Base-by-base conservation (phyloP, 2,888 invertebrate species). In the Dexiosoma caninum region DNA sequence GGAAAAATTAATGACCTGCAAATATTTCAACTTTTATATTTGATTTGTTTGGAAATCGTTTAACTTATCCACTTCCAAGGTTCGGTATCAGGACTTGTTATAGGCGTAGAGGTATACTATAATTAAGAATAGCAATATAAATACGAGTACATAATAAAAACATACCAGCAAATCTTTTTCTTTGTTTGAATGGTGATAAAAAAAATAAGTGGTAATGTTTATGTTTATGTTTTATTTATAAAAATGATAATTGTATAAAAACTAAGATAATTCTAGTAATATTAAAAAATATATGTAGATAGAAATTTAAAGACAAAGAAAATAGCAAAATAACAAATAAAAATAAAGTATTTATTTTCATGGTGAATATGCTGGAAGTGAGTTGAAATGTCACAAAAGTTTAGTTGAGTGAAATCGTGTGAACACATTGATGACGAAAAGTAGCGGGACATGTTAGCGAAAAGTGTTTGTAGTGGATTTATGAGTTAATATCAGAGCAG, bases 81-180 rank as follows among this genome's bases (percentile, higher is more conserved):
- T 93, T 96, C 95, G 91, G 94, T 94, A 92, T 95, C 96, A 93
- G 95, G 95, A 91, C 94, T 94, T 92, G 95, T 95, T 93, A 94
- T 94, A 90, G 95, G 95, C 93, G 96, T 95, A 90, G 95, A 42
- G 70, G 77, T 94, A 92, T 95, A 95, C 96, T 96, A 94, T 84
- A 87, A 86, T 84, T 85, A 86, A 86, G 83, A 83, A 85, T 72
- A 78, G 82, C 82, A 60, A 75, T 78, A 75, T 72, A 66, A 62
- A 82, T n/a, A n/a, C n/a, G n/a, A n/a, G n/a, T n/a, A 83, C 78
- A 66, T 57, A 66, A 30, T 74, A 74, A 49, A 49, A 75, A 37
- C 44, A 75, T 66, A 66, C 32, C 44, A 62, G 59, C 35, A 71
- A 30, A n/a, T 40, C n/a, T 16, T 12, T 32, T 70, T 32, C 12